Base-by-base conservation (phyloP, 2,888 invertebrate species). In the Acrobasis consociella region DNA sequence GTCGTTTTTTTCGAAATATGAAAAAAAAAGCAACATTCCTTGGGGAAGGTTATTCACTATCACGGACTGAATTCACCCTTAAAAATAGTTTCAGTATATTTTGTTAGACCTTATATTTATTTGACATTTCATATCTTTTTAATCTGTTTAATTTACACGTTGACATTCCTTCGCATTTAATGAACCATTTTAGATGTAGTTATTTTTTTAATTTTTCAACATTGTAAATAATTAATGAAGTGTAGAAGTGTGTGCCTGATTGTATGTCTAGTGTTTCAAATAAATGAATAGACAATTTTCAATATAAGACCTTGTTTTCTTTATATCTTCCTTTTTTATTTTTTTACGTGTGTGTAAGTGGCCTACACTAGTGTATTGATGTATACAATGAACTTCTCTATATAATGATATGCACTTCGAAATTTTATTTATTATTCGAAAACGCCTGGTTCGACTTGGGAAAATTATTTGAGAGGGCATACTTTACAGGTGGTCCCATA, bases 81-180 rank as follows among this genome's bases (percentile, higher is more conserved):
- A n/a, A n/a, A n/a, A n/a, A n/a, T n/a, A n/a, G n/a, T n/a, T n/a
- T n/a, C n/a, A n/a, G n/a, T n/a, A n/a, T n/a, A n/a, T n/a, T n/a
- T n/a, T n/a, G n/a, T n/a, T n/a, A n/a, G n/a, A n/a, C n/a, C n/a
- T 22, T 39, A 39, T 10, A 10, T 42, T 46, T 5, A 46, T 46
- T 46, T 46, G 46, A 46, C 46, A 46, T 46, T 46, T 13, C 9
- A 42, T 42, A 42, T 53, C 49, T 49, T 62, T 49, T 49, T 37
- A 49, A 49, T 31, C 22, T 53, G 52, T 60, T 64, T 67, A 59
- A 13, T 69, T 64, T 61, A 61, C 66, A 74, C 70, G 74, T 74
- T 74, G 76, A 85, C 89, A 90, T 90, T 90, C 89, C 90, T 81
- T 78, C 75, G 85, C 86, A 85, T 89, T 86, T 87, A 86, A 79